A percentile compares a stretch with the other conserved stretches of the same genome.
These are phyloP conservation scores for Cinclus mexicanus DNA, from an alignment of 2,113 vertebrate species.

Conservation along the genomic window DNA sequence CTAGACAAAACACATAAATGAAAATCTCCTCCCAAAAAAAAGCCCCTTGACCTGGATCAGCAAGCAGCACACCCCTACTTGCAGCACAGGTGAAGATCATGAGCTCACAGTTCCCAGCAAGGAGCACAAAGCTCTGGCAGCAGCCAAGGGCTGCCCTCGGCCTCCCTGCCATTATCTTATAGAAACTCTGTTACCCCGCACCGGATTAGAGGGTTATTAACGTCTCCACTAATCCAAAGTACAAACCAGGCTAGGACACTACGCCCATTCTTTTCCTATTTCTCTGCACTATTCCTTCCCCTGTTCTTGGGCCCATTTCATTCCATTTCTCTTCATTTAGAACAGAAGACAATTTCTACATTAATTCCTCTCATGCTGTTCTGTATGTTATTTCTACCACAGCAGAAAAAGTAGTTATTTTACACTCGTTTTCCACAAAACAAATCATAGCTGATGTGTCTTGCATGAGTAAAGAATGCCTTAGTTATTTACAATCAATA, in stretches of 20 bases:
- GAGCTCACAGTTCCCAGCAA: background rate
- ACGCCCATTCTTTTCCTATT: background rate
- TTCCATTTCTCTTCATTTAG: background rate
- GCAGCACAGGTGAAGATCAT: background rate
- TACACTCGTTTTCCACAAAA: background rate
- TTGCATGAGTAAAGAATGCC: background rate
- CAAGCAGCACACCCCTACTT: background rate
- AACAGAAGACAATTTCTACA: background rate
- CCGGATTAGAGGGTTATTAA: slow-evolving; percentile 29
- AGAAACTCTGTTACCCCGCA: background rate
- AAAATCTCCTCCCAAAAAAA: background rate
- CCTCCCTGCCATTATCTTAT: background rate
- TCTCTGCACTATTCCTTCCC: background rate
- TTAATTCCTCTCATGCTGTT: background rate
- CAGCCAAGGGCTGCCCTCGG: slow-evolving; percentile 33
- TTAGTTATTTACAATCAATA: background rate
- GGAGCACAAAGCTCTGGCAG: background rate
- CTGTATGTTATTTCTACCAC: background rate
- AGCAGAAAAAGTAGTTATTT: background rate
- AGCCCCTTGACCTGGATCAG: background rate
- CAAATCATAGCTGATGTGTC: background rate
- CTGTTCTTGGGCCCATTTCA: background rate
- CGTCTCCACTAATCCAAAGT: slow-evolving; percentile 21
- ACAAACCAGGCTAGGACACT: background rate
- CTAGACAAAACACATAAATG: background rate